A percentile compares a stretch with the other conserved stretches of the same genome.
phyloP scores from a whole-genome alignment of 2,888 invertebrate species.

The Ennomos fuscantarius region DNA sequence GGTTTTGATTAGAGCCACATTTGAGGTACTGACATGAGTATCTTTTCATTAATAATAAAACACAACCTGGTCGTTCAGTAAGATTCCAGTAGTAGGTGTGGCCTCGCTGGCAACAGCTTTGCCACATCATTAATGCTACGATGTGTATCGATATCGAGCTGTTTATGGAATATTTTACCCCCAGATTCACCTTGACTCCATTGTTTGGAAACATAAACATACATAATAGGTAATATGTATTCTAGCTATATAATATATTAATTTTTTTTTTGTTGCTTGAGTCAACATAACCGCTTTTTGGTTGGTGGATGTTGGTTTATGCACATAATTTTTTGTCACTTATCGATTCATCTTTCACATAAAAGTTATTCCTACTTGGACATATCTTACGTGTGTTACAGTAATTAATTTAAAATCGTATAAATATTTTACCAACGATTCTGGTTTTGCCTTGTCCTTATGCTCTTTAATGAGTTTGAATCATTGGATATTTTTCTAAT shows the following conservation, averaged over 20 bases:
- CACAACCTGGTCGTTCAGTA: background rate
- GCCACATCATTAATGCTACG: slow-evolving; percentile 22
- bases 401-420: too few relatives aligned
- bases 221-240: background rate
- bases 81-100: slow-evolving; percentile 7
- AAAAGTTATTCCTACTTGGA: too few relatives aligned
- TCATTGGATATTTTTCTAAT: slow-evolving; percentile 16
- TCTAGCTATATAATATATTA: slow-evolving; percentile 8
- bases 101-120: slow-evolving; percentile 14
- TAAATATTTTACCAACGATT: too few relatives aligned
- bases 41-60: background rate
- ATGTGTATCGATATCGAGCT: slow-evolving; percentile 28
- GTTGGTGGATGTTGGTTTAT: too few relatives aligned
- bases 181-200: slow-evolving; percentile 20
- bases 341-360: too few relatives aligned
- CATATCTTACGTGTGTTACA: too few relatives aligned
- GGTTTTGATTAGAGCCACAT: too few relatives aligned
- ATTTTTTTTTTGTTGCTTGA: background rate
- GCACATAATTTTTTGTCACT: too few relatives aligned
- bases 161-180: slow-evolving; percentile 30
- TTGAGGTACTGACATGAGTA: too few relatives aligned
- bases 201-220: slow-evolving; percentile 15
- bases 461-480: slow-evolving; percentile 6
- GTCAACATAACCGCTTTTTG: too few relatives aligned
- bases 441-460: background rate